Conservation (phyloP, 2,888 invertebrate species). For the Andrena camellia region DNA sequence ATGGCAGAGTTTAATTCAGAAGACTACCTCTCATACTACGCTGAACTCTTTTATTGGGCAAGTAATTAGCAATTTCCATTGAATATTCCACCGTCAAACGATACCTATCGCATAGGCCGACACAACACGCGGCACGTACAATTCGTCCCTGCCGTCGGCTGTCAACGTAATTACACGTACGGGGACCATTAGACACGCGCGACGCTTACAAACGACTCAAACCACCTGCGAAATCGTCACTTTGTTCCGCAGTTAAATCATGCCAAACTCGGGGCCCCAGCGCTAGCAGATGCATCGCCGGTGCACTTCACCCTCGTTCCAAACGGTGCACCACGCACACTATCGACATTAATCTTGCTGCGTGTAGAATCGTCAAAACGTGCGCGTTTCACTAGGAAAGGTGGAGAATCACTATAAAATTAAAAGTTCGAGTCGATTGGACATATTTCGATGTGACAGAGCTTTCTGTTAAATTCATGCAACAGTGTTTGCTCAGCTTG, state of each 20-base stretch:
- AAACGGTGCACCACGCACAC: background rate
- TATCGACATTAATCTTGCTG: slow-evolving; percentile 21
- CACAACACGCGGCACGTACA: slow-evolving; percentile 59
- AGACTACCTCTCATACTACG: too few relatives aligned
- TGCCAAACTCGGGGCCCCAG: slow-evolving; percentile 36
- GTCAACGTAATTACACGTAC: slow-evolving; percentile 76
- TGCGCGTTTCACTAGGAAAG: background rate
- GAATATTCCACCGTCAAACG: too few relatives aligned
- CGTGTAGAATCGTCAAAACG: slow-evolving; percentile 6
- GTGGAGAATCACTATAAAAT: background rate
- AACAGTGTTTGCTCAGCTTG: too few relatives aligned
- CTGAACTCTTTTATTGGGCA: too few relatives aligned
- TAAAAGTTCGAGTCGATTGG: too few relatives aligned
- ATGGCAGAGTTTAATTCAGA: too few relatives aligned
- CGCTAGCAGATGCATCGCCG: slow-evolving; percentile 36
- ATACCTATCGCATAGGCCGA: slow-evolving; percentile 45
- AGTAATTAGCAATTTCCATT: too few relatives aligned
- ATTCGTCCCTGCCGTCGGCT: slow-evolving; percentile 68
- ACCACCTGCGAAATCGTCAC: slow-evolving; percentile 76
- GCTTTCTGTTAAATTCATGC: too few relatives aligned
- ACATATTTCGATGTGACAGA: too few relatives aligned
- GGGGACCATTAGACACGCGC: slow-evolving; percentile 74
- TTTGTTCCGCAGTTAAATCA: slow-evolving; percentile 74
- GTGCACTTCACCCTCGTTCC: slow-evolving; percentile 45
- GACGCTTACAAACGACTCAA: slow-evolving; percentile 73